Base-by-base conservation (phyloP, 2,113 vertebrate species). In the Gymnocephalus cernua region DNA sequence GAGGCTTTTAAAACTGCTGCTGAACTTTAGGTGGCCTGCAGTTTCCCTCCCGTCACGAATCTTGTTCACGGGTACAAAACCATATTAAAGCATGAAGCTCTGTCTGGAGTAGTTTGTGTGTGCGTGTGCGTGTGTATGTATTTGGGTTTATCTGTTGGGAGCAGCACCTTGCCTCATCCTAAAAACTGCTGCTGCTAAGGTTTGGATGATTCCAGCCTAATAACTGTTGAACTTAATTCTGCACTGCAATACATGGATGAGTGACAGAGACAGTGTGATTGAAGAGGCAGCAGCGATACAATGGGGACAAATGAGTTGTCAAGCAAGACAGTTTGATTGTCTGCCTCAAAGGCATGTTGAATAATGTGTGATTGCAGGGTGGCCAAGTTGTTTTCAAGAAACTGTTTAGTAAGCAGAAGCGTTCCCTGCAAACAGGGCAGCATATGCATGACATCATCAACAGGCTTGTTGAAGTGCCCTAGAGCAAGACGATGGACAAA, bases 1-100 rank as follows among this genome's bases (percentile, higher is more conserved):
- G 81, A 84, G 70, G 84, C 84, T 87, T 91, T 85, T 27, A 84
- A 74, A 89, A 78, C 47, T 74, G 73, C 75, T 54, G 85, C 57
- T 86, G 70, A 90, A 87, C 77, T 82, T 73, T 14, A 35, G 51
- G 61, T 59, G 32, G 61, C 53, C 69, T 80, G 35, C 83, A 73
- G 54, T 68, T 73, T 83, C 23, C 63, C 65, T 65, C 59, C 45
- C 21, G 48, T 45, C 51, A 71, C 11, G 0, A 71, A 76, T 88
- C 64, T 73, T 68, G 41, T 84, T 82, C 79, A 56, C 3, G 23
- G 35, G 23, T 64, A 68, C 56, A 80, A 85, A 84, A 77, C 62
- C 64, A 71, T 59, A 86, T 86, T 80, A 67, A 86, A 83, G 23
- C 21, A 78, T 74, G 56, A 48, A 65, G 41, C 72, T 58, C 41